phyloP scores from a whole-genome alignment of 2,797 vertebrate genomes.

The Enteromius thamalakanensis region DNA sequence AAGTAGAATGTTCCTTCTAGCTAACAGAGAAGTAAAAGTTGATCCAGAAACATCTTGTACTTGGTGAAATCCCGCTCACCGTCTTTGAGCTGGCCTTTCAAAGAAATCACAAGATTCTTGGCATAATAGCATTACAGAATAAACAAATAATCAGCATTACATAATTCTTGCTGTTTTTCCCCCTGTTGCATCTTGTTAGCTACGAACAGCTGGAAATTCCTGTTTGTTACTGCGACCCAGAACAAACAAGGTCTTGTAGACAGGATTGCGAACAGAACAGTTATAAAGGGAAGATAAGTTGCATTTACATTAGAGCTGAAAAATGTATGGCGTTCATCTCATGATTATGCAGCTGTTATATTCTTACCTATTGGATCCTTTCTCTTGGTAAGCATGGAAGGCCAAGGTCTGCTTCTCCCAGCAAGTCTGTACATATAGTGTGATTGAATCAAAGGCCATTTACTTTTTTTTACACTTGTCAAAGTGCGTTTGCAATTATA shows the following conservation, averaged over 20 bases:
- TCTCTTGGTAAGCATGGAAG: slow-evolving; percentile 79
- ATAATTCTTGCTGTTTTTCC: not conserved
- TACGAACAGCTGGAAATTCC: not conserved
- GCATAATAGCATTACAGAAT: not conserved
- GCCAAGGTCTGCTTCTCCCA: slow-evolving; percentile 82
- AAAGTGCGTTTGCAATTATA: not conserved
- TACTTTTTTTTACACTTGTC: not conserved
- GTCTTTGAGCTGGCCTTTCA: not conserved
- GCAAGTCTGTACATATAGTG: slow-evolving; percentile 74
- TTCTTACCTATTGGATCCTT: slow-evolving; percentile 84
- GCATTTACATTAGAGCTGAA: not conserved
- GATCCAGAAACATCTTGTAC: too few species aligned
- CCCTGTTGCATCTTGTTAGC: not conserved
- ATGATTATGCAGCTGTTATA: not conserved
- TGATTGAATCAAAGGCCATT: not conserved
- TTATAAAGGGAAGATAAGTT: not conserved
- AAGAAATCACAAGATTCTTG: slow-evolving; percentile 10
- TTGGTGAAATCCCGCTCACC: too few species aligned
- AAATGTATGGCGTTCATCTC: not conserved
- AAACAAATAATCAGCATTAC: slow-evolving; percentile 18
- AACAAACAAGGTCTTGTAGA: not conserved
- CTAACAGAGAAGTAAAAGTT: too few species aligned
- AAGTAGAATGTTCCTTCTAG: too few species aligned
- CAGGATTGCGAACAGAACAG: not conserved
- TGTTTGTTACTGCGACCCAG: not conserved